Evolutionary conservation across 2,888 invertebrate species (phyloP).

Genomic region (Eupithecia centaureata): DNA sequence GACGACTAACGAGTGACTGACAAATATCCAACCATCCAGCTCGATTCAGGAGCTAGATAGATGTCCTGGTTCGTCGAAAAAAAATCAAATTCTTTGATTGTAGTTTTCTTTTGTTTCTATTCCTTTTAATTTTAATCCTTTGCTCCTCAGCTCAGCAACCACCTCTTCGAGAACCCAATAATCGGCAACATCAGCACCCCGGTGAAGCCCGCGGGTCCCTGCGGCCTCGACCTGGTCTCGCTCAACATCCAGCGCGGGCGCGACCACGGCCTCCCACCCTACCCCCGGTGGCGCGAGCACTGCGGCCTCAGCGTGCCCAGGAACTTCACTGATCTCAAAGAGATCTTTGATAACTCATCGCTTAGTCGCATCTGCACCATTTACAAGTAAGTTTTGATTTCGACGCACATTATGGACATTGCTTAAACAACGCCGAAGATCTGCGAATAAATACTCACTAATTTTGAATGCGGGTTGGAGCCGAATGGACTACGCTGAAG

Average conservation of each 20-base stretch:
- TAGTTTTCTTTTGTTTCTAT: too few relatives aligned
- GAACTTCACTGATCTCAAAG: slow-evolving; percentile 86
- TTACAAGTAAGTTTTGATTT: slow-evolving; percentile 81
- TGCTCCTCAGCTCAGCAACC: slow-evolving; percentile 85
- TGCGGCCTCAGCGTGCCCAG: slow-evolving; percentile 87
- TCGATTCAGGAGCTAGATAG: too few relatives aligned
- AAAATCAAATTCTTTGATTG: too few relatives aligned
- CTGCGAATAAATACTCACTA: too few relatives aligned
- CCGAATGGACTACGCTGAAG: neutral
- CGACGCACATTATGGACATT: neutral
- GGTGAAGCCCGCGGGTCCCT: slow-evolving; percentile 62
- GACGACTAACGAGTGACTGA: too few relatives aligned
- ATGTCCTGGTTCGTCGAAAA: too few relatives aligned
- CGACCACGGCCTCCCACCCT: slow-evolving; percentile 93
- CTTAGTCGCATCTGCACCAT: slow-evolving; percentile 85
- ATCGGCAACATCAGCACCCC: slow-evolving; percentile 51
- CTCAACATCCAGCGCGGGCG: slow-evolving; percentile 94
- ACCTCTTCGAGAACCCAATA: slow-evolving; percentile 85
- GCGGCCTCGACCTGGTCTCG: slow-evolving; percentile 93
- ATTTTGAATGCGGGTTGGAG: too few relatives aligned
- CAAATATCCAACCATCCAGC: too few relatives aligned
- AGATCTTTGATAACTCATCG: slow-evolving; percentile 86
- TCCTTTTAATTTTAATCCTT: too few relatives aligned
- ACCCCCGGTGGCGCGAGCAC: slow-evolving; percentile 89
- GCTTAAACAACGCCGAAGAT: neutral